Evolutionary conservation across 1,140 invertebrate genomes (phyloP), one percentile per base, ranked within the genome.

Genomic region (Matsumurasca onukii): DNA sequence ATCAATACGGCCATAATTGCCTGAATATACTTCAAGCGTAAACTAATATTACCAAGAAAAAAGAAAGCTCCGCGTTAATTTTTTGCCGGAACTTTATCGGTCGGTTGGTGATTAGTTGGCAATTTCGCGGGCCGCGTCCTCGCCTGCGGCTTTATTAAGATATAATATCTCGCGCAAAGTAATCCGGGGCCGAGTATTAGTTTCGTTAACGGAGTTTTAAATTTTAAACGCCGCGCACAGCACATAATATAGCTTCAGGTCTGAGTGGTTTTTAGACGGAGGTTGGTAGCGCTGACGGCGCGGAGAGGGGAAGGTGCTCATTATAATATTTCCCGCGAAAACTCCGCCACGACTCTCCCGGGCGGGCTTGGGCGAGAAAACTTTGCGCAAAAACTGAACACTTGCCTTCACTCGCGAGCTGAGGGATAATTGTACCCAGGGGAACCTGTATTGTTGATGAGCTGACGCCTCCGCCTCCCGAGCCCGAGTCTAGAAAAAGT

Each of bases 171-270:
- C 55, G 55, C 30, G 13, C 55, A 59, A 59, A 59, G 55, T 59
- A 59, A 59, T 59, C 55, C 55, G 15, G 24, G 13, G 55, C 5
- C 34, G 24, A 59, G 55, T 59, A 59, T 59, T 59, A 59, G 55
- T 59, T 59, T 59, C 55, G 55, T 59, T 59, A 59, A 59, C 55
- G 55, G 55, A 9, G 55, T 59, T 59, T 59, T 59, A 59, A 59
- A 59, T 59, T 59, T 59, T 59, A 59, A 59, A 59, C 55, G 30
- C 55, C 24, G 24, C 13, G 55, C n/a, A n/a, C n/a, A n/a, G n/a
- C n/a, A n/a, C n/a, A n/a, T 29, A 59, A 59, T 59, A 59, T 59
- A 59, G 55, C 55, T 59, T 22, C 55, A 59, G 55, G 55, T 59
- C 12, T 59, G 55, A 22, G 22, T 59, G 24, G 55, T 22, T 59